A percentile compares a stretch with the other conserved stretches of the same genome.
phyloP scores from a whole-genome alignment of 1,140 invertebrate genomes.

The Magallana gigas region DNA sequence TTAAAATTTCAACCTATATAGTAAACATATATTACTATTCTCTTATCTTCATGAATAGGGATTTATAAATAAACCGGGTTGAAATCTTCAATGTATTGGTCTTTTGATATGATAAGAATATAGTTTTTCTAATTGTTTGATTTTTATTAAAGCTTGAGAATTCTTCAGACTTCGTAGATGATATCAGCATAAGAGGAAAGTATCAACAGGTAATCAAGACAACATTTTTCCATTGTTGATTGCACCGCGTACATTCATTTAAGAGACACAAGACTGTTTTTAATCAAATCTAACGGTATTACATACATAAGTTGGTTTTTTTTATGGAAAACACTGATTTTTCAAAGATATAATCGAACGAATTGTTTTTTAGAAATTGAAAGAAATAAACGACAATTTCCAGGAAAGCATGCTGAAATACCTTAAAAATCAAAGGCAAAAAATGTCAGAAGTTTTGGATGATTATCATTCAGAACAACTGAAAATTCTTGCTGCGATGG shows the following conservation, averaged over 20 bases:
- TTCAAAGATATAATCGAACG: background rate
- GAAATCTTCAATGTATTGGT: background rate
- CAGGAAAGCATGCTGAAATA: background rate
- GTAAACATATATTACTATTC: no score
- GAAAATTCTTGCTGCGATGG: background rate
- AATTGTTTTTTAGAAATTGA: background rate
- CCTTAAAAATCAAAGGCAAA: background rate
- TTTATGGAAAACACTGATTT: no score
- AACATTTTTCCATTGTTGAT: no score
- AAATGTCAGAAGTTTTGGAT: background rate
- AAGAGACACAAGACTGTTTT: no score
- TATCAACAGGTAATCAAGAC: background rate
- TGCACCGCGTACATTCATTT: no score
- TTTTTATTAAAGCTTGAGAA: background rate
- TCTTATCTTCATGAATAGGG: no score
- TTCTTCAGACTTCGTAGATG: background rate
- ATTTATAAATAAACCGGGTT: no score
- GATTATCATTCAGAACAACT: background rate
- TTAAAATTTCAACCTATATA: no score
- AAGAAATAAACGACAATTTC: background rate
- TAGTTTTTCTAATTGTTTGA: background rate
- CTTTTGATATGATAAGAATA: background rate
- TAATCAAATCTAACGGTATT: no score
- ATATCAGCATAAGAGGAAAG: background rate
- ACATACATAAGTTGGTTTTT: no score